Evolutionary conservation across 1,140 invertebrate species (phyloP).

Genomic region (Phocides pigmalion): DNA sequence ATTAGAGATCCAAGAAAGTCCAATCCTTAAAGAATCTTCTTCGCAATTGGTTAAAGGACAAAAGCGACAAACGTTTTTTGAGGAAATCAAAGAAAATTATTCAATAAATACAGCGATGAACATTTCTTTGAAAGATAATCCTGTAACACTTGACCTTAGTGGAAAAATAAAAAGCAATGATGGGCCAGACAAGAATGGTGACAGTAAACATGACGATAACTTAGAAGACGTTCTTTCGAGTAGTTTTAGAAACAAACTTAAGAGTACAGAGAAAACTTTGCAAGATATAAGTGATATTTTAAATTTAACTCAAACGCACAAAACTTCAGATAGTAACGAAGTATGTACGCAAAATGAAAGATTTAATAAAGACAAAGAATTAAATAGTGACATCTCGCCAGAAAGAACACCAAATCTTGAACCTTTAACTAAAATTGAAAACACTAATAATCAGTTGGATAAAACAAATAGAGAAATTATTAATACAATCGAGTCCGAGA

Average conservation of each 20-base stretch:
- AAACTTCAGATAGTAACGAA: not conserved
- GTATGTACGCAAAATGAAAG: not conserved
- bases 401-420: not conserved
- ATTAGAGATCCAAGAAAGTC: conserved; percentile 44
- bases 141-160: conserved; percentile 50
- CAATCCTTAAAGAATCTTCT: conserved; percentile 66
- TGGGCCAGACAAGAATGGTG: conserved; percentile 16
- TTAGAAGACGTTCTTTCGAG: conserved; percentile 50
- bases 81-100: conserved; percentile 65
- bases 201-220: conserved; percentile 40
- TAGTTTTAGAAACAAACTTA: conserved; percentile 62
- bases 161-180: conserved; percentile 36
- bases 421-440: not conserved
- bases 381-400: not conserved
- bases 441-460: not conserved
- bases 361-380: not conserved
- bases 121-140: conserved; percentile 64
- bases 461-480: not conserved
- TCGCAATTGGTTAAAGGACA: conserved; percentile 51
- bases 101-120: conserved; percentile 69
- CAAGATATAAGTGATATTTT: conserved; percentile 63
- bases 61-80: conserved; percentile 44
- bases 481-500: not conserved
- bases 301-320: not conserved
- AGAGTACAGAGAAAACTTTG: conserved; percentile 67